Conservation (phyloP, 2,797 vertebrate genomes). For the Apodemus agrarius region DNA sequence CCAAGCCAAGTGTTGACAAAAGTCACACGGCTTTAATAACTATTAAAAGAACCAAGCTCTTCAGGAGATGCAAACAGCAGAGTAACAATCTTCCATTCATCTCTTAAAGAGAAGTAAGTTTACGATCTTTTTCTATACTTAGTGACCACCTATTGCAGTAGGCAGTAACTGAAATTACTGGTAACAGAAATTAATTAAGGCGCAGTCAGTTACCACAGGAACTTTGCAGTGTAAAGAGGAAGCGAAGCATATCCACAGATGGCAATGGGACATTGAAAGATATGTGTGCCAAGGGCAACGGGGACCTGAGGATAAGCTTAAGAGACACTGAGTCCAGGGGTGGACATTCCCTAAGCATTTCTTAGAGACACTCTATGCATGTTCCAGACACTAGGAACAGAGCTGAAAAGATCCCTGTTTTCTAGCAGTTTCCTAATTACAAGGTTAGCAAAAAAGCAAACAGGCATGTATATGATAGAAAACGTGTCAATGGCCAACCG, state of each 20-base stretch:
- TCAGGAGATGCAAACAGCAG: background rate
- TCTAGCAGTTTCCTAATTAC: background rate
- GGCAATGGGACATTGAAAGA: background rate
- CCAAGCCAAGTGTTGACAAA: slow-evolving; percentile 34
- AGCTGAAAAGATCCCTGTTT: background rate
- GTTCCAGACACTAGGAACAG: background rate
- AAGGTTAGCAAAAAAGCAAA: background rate
- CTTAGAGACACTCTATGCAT: background rate
- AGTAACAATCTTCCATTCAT: background rate
- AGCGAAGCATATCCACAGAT: background rate
- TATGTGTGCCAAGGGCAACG: background rate
- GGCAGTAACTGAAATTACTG: background rate
- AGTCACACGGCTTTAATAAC: background rate
- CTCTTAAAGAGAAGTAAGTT: background rate
- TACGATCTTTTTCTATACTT: background rate
- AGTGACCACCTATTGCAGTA: background rate
- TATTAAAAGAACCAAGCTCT: slow-evolving; percentile 10
- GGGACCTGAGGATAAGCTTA: background rate
- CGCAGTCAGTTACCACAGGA: background rate
- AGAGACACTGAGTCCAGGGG: background rate
- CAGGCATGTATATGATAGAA: background rate
- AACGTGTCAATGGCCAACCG: background rate
- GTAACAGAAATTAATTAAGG: slow-evolving; percentile 30
- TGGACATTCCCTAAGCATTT: background rate
- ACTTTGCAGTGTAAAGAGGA: background rate